Evolutionary conservation across 2,888 invertebrate genomes (phyloP).

Genomic region (Eilema griseolum): DNA sequence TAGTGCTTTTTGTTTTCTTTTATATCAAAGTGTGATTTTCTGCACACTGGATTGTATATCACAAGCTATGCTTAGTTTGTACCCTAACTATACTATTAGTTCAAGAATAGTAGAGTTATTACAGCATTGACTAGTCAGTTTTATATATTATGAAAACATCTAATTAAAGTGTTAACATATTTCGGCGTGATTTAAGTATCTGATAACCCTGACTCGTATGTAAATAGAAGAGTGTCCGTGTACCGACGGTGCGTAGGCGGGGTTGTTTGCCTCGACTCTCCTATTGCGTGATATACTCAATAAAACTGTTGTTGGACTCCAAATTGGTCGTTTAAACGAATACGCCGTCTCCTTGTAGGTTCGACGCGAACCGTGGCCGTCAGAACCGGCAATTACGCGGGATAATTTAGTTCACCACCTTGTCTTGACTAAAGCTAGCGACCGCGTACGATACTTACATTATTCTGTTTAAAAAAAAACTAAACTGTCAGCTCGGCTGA

Average conservation of each 20-base stretch:
- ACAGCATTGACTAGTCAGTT: neutral
- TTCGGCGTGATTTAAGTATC: neutral
- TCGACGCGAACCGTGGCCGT: constrained; percentile 45
- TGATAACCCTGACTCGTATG: constrained; percentile 59
- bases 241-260: constrained; percentile 73
- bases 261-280: constrained; percentile 81
- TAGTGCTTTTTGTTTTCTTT: too few relatives aligned
- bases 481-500: constrained; percentile 5
- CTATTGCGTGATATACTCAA: constrained; percentile 81
- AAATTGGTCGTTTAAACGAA: constrained; percentile 71
- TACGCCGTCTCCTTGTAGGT: constrained; percentile 57
- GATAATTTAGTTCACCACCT: constrained; percentile 47
- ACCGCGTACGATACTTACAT: neutral
- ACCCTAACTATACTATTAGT: neutral
- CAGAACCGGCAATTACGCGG: constrained; percentile 43
- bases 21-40: too few relatives aligned
- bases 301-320: constrained; percentile 76
- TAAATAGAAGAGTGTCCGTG: constrained; percentile 63
- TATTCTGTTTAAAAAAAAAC: neutral
- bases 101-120: neutral
- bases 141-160: neutral
- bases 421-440: constrained; percentile 36
- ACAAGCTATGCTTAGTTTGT: neutral
- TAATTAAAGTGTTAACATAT: constrained; percentile 3
- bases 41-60: neutral